These are phyloP conservation scores for Lates calcarifer DNA, from an alignment of 2,113 vertebrate genomes.

Conservation along the genomic window DNA sequence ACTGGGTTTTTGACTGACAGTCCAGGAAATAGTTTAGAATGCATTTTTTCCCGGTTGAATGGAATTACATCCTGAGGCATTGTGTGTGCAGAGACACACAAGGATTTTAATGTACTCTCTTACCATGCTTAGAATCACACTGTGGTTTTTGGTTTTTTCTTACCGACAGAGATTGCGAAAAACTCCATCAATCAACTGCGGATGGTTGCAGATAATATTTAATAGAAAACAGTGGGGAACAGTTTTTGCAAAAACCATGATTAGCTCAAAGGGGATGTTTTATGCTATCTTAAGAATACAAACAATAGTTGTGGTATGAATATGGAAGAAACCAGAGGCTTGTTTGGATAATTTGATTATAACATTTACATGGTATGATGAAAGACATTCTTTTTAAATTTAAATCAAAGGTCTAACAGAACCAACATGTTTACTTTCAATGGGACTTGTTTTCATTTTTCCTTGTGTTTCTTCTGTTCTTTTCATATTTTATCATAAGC, in stretches of 20 bases:
- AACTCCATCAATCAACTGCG: conserved; percentile 56
- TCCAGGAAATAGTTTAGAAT: conserved; percentile 68
- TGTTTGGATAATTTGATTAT: conserved; percentile 31
- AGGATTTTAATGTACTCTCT: conserved; percentile 28
- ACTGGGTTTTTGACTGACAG: conserved; percentile 61
- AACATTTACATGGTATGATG: conserved; percentile 13
- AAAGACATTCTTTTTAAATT: conserved; percentile 7
- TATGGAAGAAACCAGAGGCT: conserved; percentile 16
- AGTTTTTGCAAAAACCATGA: conserved; percentile 25
- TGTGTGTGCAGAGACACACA: conserved; percentile 20
- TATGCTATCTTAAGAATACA: conserved; percentile 31
- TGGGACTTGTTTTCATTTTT: neutral
- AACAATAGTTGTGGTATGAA: conserved; percentile 33
- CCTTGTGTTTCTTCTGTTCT: neutral
- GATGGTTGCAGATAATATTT: conserved; percentile 42
- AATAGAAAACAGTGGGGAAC: conserved; percentile 18
- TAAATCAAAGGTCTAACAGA: conserved; percentile 14
- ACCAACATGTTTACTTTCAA: neutral
- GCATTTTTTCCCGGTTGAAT: conserved; percentile 61
- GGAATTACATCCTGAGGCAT: conserved; percentile 42
- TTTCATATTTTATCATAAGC: neutral
- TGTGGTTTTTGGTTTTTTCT: conserved; percentile 66
- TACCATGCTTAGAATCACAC: conserved; percentile 48
- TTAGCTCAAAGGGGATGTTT: conserved; percentile 11
- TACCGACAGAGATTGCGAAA: conserved; percentile 40